Conservation (phyloP, 2,888 invertebrate species). For the Sylvicola fuscatus region DNA sequence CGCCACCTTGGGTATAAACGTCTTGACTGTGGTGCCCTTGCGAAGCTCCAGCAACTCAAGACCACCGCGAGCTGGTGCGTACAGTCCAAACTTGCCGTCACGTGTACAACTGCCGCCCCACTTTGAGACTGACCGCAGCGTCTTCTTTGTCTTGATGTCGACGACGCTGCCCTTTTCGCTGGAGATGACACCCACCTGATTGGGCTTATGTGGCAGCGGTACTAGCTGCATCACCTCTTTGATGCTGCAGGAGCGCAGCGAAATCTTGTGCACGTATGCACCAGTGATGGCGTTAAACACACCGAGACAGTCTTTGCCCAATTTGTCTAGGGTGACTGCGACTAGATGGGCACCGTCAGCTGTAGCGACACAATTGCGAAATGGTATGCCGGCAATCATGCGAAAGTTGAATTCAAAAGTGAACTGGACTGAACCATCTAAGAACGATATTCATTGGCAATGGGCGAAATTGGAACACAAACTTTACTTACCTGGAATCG, state of each 20-base stretch:
- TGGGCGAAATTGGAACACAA: neutral
- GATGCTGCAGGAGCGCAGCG: conserved; percentile 29
- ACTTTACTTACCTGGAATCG: conserved; percentile 40
- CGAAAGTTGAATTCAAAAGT: conserved; percentile 66
- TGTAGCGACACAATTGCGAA: conserved; percentile 59
- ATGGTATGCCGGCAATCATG: conserved; percentile 43
- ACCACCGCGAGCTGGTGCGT: conserved; percentile 84
- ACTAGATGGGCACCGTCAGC: conserved; percentile 61
- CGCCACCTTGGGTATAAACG: conserved; percentile 82
- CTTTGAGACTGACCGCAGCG: conserved; percentile 67
- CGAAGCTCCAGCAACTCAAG: conserved; percentile 82
- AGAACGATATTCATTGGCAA: conserved; percentile 10
- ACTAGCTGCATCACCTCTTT: conserved; percentile 57
- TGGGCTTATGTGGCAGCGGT: conserved; percentile 64
- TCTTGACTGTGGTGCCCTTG: conserved; percentile 70
- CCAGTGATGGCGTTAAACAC: conserved; percentile 72
- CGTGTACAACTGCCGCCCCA: conserved; percentile 82
- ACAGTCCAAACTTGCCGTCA: conserved; percentile 78
- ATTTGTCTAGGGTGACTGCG: conserved; percentile 63
- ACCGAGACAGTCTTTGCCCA: conserved; percentile 58
- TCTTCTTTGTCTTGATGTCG: conserved; percentile 74
- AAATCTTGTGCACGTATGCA: conserved; percentile 28
- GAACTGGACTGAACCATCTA: conserved; percentile 57
- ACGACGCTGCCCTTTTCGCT: conserved; percentile 78
- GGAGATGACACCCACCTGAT: conserved; percentile 74